Evolutionary conservation across 2,888 invertebrate species (phyloP).

Genomic region (Platycheirus rosarum): DNA sequence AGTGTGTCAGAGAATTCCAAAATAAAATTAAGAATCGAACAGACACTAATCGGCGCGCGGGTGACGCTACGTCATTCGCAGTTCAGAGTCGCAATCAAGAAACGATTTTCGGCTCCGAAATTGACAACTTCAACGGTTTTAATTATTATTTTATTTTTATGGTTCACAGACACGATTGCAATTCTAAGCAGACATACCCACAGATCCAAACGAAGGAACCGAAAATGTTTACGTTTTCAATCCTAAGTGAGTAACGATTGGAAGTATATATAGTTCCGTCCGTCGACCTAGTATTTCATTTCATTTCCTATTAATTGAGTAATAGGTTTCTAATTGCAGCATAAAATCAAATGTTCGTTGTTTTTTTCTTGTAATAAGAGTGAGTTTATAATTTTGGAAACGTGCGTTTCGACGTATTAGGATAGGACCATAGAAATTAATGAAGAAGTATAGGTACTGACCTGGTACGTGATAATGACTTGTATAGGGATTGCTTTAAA

Average conservation of each 20-base stretch:
- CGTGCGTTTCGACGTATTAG: not conserved
- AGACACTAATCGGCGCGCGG: not conserved
- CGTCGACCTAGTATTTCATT: constrained; percentile 14
- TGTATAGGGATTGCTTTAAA: not conserved
- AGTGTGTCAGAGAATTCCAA: constrained; percentile 24
- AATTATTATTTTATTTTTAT: not conserved
- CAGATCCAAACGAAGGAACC: not conserved
- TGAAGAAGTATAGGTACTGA: not conserved
- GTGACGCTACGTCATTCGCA: not conserved
- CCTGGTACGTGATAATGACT: constrained; percentile 7
- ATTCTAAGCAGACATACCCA: not conserved
- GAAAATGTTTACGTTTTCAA: constrained; percentile 4
- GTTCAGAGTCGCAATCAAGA: not conserved
- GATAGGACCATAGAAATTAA: not conserved
- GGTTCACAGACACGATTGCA: not conserved
- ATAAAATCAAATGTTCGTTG: not conserved
- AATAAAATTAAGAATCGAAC: constrained; percentile 7
- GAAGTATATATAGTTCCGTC: not conserved
- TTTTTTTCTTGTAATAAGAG: not conserved
- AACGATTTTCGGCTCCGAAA: not conserved
- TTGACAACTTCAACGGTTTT: constrained; percentile 13
- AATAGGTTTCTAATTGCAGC: constrained; percentile 19
- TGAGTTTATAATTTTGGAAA: not conserved
- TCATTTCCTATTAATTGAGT: constrained; percentile 24
- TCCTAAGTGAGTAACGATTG: constrained; percentile 12